phyloP scores from a whole-genome alignment of 2,888 invertebrate species.

The Sepioteuthis lessoniana region DNA sequence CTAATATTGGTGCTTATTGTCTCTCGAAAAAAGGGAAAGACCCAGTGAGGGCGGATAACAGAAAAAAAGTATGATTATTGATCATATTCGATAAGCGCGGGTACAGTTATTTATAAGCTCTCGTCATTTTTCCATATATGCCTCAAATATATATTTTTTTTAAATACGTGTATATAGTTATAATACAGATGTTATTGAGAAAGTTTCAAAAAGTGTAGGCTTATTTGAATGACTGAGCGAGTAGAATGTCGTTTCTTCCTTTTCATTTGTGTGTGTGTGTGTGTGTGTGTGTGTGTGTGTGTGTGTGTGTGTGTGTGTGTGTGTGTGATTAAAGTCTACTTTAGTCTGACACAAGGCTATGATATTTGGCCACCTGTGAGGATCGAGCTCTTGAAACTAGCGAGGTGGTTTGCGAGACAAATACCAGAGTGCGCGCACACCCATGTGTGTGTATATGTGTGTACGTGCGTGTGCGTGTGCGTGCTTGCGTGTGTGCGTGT shows the following conservation, averaged over 20 bases:
- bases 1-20: neutral
- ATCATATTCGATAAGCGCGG: no score
- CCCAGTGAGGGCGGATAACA: no score
- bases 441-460: no score
- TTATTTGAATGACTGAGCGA: no score
- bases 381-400: neutral
- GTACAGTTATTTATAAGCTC: neutral
- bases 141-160: neutral
- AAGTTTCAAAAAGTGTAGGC: neutral
- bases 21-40: no score
- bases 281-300: slow-evolving; percentile 48
- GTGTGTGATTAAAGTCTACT: neutral
- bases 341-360: neutral
- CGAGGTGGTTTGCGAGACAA: neutral
- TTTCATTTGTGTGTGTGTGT: neutral
- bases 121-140: neutral
- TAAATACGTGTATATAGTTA: no score
- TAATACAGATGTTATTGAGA: no score
- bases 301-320: slow-evolving; percentile 10
- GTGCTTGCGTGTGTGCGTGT: neutral
- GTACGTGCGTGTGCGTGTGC: neutral
- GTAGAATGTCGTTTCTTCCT: no score
- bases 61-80: neutral
- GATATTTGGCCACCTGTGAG: neutral
- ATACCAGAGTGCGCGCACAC: neutral